Conservation (phyloP, 2,888 invertebrate genomes). For the Sinelater perroti region DNA sequence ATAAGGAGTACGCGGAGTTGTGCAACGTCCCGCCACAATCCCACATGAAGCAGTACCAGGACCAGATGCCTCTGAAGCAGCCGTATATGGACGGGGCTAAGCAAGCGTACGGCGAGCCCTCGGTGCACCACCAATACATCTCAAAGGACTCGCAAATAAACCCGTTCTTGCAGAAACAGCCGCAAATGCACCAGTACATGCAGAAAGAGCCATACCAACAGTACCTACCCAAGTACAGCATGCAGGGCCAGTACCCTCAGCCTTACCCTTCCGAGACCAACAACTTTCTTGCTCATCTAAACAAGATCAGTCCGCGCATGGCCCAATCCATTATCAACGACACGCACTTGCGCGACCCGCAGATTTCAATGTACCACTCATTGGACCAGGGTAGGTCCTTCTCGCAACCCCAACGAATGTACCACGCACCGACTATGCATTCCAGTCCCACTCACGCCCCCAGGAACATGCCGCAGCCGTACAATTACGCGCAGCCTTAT, state of each 20-base stretch:
- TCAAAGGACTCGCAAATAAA: conserved; percentile 51
- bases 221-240: conserved; percentile 42
- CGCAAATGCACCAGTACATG: conserved; percentile 34
- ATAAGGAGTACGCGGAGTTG: conserved; percentile 54
- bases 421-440: conserved; percentile 35
- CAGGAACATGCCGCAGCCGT: conserved; percentile 40
- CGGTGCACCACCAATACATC: conserved; percentile 49
- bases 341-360: conserved; percentile 51
- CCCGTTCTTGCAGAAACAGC: conserved; percentile 34
- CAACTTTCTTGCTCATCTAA: conserved; percentile 53
- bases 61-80: conserved; percentile 47
- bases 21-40: conserved; percentile 53
- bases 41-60: conserved; percentile 37
- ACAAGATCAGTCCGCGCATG: conserved; percentile 54
- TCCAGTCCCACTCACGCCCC: conserved; percentile 33
- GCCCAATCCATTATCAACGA: conserved; percentile 56
- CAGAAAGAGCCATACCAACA: conserved; percentile 37
- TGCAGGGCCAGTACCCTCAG: conserved; percentile 41
- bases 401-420: conserved; percentile 47
- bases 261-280: conserved; percentile 45
- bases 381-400: conserved; percentile 49
- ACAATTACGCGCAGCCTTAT: conserved; percentile 41
- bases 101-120: conserved; percentile 41
- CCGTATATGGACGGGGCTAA: conserved; percentile 46
- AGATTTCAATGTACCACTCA: conserved; percentile 46